Base-by-base conservation (phyloP, 2,797 vertebrate genomes). In the Taeniopygia guttata region DNA sequence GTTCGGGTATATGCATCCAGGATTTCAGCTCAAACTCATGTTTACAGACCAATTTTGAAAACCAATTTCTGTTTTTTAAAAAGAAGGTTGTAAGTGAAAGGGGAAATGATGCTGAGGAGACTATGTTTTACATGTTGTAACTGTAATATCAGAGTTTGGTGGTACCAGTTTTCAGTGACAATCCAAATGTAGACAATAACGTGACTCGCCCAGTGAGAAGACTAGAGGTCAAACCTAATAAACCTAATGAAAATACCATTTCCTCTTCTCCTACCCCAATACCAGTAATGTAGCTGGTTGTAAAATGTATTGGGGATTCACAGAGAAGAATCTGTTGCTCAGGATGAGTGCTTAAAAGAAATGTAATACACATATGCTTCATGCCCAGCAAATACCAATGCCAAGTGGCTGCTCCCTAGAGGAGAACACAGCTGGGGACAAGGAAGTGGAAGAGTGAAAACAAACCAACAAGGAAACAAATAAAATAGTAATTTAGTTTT, bases 401-500 rank as follows among this genome's bases (percentile, higher is more conserved):
- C 84, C 94, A 94, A 94, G 92, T 68, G 88, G 91, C 58, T 85
- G 74, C 69, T 89, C 91, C 88, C 87, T 89, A 51, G 70, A 85
- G 74, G 46, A 70, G 55, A 49, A 40, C 64, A 62, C 94, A 95
- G 90, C 87, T 96, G 93, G 87, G 74, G 55, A 92, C 25, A 51
- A 92, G 95, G 94, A 96, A 96, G 79, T 78, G 36, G 80, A 89
- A 86, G 49, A 89, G 63, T 13, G 6, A 89, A 96, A 93, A 87
- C 85, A 93, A 94, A 80, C 67, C 56, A 88, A 54, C 67, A 79
- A 70, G 60, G 91, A 95, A 95, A 88, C 89, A 94, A 97, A 96
- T 84, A 94, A 95, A 94, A 84, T 27, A 93, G 70, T 90, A 0
- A 86, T 95, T 97, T 92, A 91, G 90, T 90, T 97, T 96, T 97